These are phyloP conservation scores for Protaetia brevitarsis DNA, from an alignment of 1,140 invertebrate species.

Conservation along the genomic window DNA sequence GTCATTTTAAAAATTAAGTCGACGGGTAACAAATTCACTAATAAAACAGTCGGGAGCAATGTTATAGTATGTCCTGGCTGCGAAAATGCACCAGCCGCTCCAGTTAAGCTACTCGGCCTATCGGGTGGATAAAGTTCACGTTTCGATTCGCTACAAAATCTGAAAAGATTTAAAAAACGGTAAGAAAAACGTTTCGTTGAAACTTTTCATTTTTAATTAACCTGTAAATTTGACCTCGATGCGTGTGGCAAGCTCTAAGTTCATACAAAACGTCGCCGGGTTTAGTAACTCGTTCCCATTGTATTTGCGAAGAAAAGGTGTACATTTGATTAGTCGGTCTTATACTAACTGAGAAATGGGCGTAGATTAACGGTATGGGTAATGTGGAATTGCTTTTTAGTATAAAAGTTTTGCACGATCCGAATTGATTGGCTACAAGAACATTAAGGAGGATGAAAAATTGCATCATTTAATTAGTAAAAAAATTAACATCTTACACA, in stretches of 20 bases:
- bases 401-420: slow-evolving; percentile 36
- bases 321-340: slow-evolving; percentile 49
- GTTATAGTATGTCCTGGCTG: slow-evolving; percentile 84
- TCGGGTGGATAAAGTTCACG: slow-evolving; percentile 79
- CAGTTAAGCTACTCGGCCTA: slow-evolving; percentile 33
- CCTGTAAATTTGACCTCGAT: slow-evolving; percentile 48
- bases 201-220: slow-evolving; percentile 29
- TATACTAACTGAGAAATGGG: slow-evolving; percentile 60
- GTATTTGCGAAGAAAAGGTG: slow-evolving; percentile 61
- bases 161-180: slow-evolving; percentile 42
- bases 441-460: not conserved
- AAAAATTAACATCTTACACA: not conserved
- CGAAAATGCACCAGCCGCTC: slow-evolving; percentile 38
- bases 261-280: slow-evolving; percentile 57
- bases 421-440: slow-evolving; percentile 29
- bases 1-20: slow-evolving; percentile 63
- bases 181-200: not conserved
- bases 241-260: slow-evolving; percentile 50
- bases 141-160: slow-evolving; percentile 76
- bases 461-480: not conserved
- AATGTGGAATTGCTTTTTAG: slow-evolving; percentile 49
- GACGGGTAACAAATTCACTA: slow-evolving; percentile 75
- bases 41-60: slow-evolving; percentile 75
- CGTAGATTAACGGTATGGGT: slow-evolving; percentile 63
- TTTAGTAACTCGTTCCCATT: slow-evolving; percentile 63